Evolutionary conservation across 2,113 vertebrate species (phyloP).

Genomic region (Chroicocephalus ridibundus): DNA sequence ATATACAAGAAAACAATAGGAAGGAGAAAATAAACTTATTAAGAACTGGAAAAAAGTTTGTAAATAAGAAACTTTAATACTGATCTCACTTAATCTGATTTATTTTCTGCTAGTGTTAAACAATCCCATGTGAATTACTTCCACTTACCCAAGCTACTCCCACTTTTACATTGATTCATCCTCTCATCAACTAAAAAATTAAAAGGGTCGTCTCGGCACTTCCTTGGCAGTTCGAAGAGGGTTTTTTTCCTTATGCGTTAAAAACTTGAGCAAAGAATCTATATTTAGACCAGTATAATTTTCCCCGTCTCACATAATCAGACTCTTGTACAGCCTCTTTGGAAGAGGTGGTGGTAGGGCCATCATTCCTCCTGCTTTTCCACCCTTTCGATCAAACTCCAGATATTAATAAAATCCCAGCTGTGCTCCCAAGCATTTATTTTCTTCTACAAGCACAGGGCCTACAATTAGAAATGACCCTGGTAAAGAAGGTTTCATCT

Average conservation of each 20-base stretch:
- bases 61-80: background rate
- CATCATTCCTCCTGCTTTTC: background rate
- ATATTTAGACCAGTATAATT: background rate
- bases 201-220: background rate
- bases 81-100: background rate
- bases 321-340: background rate
- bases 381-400: background rate
- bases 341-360: background rate
- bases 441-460: background rate
- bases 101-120: background rate
- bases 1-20: background rate
- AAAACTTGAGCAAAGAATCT: background rate
- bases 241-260: background rate
- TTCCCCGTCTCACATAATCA: background rate
- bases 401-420: background rate
- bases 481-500: background rate
- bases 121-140: background rate
- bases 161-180: background rate
- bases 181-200: background rate
- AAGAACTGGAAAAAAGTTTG: background rate
- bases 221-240: background rate
- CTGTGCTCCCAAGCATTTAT: background rate
- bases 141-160: background rate
- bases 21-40: background rate
- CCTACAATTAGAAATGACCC: conserved; percentile 1